Evolutionary conservation across 2,113 vertebrate species (phyloP).

Genomic region (Clinocottus analis): DNA sequence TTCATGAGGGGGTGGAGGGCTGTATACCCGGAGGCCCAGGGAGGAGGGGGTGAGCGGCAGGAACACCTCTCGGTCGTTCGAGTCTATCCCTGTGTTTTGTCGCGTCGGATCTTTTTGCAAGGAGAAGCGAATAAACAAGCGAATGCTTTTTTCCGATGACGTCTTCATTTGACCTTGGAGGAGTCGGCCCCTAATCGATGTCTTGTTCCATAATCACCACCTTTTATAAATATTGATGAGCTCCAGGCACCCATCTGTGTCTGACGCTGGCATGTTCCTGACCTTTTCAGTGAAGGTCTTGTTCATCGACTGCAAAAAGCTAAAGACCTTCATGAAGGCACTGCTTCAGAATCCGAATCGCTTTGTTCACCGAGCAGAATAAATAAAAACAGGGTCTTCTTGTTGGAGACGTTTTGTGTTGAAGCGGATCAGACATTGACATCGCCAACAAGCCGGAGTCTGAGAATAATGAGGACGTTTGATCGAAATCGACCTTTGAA

Average conservation of each 20-base stretch:
- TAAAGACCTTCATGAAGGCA: not conserved
- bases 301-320: conserved; percentile 6
- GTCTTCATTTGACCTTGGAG: conserved; percentile 13
- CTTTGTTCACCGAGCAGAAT: conserved; percentile 6
- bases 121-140: conserved; percentile 3
- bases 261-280: conserved; percentile 9
- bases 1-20: conserved; percentile 75
- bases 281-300: conserved; percentile 40
- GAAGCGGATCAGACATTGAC: not conserved
- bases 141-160: not conserved
- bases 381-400: not conserved
- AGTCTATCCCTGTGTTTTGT: conserved; percentile 42
- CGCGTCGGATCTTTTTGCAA: not conserved
- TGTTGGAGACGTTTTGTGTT: not conserved
- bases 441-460: not conserved
- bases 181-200: conserved; percentile 22
- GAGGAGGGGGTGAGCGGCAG: conserved; percentile 17
- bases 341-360: not conserved
- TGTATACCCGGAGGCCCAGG: not conserved
- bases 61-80: conserved; percentile 40
- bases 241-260: conserved; percentile 18
- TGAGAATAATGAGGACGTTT: not conserved
- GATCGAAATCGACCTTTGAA: not conserved
- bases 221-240: conserved; percentile 51
- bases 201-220: conserved; percentile 15